Evolutionary conservation across 2,113 vertebrate genomes (phyloP).

Genomic region (Brachyistius frenatus): DNA sequence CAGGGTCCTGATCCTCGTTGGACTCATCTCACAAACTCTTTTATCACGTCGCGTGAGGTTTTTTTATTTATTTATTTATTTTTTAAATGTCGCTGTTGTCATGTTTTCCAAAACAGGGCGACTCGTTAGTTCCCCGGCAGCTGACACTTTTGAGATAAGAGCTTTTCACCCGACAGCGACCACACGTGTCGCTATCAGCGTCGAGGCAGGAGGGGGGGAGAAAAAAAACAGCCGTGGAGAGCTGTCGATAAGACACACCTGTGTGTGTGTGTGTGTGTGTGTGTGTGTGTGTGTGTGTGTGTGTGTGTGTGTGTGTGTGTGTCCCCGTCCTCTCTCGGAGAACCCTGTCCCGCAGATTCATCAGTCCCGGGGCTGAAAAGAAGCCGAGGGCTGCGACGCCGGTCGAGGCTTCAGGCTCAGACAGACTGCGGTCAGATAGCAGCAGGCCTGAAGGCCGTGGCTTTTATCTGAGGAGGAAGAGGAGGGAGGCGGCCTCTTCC

Average conservation of each 20-base stretch:
- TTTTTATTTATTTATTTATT: too few relatives aligned
- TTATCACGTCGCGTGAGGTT: neutral
- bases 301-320: too few relatives aligned
- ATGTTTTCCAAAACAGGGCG: neutral
- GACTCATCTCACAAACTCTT: neutral
- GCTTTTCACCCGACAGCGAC: constrained; percentile 9
- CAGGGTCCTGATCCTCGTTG: constrained; percentile 12
- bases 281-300: too few relatives aligned
- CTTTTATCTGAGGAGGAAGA: constrained; percentile 24
- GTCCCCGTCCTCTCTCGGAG: neutral
- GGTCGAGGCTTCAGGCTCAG: constrained; percentile 11
- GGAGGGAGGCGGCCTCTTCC: neutral
- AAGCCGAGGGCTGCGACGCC: neutral
- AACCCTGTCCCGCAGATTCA: constrained; percentile 5
- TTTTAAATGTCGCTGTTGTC: constrained; percentile 2
- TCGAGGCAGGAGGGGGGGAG: constrained; percentile 35
- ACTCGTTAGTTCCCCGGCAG: neutral
- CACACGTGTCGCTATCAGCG: constrained; percentile 38
- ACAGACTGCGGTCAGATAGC: constrained; percentile 13
- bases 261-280: neutral
- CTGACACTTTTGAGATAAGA: constrained; percentile 57
- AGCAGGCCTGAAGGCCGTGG: constrained; percentile 24
- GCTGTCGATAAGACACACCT: constrained; percentile 44
- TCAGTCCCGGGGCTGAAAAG: neutral
- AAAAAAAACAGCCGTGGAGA: neutral